phyloP scores from a whole-genome alignment of 2,113 vertebrate species.

The Cricetomys ansorgei region DNA sequence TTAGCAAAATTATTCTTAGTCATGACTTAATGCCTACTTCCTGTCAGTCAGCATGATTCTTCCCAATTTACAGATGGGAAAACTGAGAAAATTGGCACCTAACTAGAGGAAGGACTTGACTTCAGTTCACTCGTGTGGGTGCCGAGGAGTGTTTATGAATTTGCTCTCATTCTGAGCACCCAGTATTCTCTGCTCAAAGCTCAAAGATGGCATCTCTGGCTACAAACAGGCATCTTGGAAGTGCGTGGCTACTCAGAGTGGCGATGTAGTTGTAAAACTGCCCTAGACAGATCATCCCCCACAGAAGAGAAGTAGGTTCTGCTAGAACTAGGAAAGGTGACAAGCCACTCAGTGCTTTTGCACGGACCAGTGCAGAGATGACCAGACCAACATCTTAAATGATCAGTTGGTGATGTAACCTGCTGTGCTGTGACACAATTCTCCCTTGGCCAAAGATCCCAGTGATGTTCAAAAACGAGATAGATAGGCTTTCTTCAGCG shows the following conservation, averaged over 20 bases:
- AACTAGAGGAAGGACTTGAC: background rate
- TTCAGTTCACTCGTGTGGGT: background rate
- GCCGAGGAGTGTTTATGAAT: background rate
- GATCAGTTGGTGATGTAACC: background rate
- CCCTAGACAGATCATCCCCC: background rate
- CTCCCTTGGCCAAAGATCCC: background rate
- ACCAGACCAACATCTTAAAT: background rate
- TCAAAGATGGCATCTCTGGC: slow-evolving; percentile 33
- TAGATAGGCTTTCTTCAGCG: background rate
- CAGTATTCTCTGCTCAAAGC: background rate
- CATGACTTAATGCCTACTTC: slow-evolving; percentile 55
- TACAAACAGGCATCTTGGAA: background rate
- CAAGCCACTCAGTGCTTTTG: background rate
- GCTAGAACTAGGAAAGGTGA: background rate
- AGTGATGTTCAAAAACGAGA: slow-evolving; percentile 8
- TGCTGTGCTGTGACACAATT: background rate
- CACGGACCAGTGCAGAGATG: background rate
- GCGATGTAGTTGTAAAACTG: slow-evolving; percentile 6
- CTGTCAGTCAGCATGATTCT: slow-evolving; percentile 61
- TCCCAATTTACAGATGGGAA: slow-evolving; percentile 74
- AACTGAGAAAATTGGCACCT: slow-evolving; percentile 62
- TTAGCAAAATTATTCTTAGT: slow-evolving; percentile 74
- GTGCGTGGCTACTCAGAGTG: background rate
- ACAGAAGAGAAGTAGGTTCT: background rate
- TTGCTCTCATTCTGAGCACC: background rate